Base-by-base conservation (phyloP, 2,797 vertebrate species). In the Helostoma temminkii region DNA sequence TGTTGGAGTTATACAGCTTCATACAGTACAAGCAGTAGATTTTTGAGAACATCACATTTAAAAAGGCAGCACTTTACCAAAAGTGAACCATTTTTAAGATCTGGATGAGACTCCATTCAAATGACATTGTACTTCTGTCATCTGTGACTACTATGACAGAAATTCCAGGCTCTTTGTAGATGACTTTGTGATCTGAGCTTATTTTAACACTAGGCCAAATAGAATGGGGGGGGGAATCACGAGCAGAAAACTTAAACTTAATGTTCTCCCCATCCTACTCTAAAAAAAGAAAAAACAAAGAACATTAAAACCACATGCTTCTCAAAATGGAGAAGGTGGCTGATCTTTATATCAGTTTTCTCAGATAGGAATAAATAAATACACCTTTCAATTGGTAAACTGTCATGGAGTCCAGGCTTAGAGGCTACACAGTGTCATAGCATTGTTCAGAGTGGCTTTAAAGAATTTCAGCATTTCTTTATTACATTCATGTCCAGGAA, bases 401-500 rank as follows among this genome's bases (percentile, higher is more conserved):
- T 90, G 88, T 89, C 81, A 61, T 73, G 69, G 79, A 88, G 84
- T 92, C 85, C 86, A 73, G 74, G 57, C 74, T 71, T 83, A 69
- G 85, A 83, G 83, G 83, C 89, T 88, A 89, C 91, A 86, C 90
- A 92, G 91, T 90, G 89, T 92, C 89, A 86, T 83, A 88, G 87
- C 85, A 91, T 89, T 93, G 90, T 92, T 92, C 91, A 82, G 84
- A 92, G 91, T 90, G 92, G 93, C 92, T 90, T 91, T 80, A 69
- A 76, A 80, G 80, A 89, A 85, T 83, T 88, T 92, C 88, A 80
- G 84, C 85, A 86, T 86, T 81, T 85, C 81, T 80, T 88, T 85
- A 83, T 92, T 94, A 95, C 94, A 95, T 95, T 94, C 94, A 91
- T 88, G 89, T 90, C 89, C 90, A 88, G 86, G 78, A 88, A 88